phyloP scores from a whole-genome alignment of 2,888 invertebrate species.

The Drosophila ezoana region DNA sequence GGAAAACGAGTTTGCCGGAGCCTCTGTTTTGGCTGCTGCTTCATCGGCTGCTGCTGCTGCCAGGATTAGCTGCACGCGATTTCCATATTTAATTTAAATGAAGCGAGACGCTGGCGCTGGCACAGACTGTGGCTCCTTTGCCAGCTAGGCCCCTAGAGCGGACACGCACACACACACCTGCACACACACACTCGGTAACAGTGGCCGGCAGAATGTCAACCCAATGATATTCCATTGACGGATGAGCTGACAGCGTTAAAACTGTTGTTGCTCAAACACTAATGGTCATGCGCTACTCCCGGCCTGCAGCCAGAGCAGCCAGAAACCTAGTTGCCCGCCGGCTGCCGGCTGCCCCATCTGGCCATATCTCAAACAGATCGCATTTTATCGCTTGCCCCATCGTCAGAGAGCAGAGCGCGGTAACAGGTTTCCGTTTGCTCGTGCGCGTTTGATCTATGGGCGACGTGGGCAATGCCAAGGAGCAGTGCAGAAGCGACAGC shows the following conservation, averaged over 20 bases:
- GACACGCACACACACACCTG: conserved; percentile 50
- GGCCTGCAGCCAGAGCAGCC: conserved; percentile 22
- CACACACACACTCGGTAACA: conserved; percentile 35
- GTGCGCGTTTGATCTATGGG: conserved; percentile 76
- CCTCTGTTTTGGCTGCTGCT: conserved; percentile 7
- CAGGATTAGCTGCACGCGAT: conserved; percentile 81
- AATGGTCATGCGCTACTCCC: conserved; percentile 70
- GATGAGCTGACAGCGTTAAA: conserved; percentile 84
- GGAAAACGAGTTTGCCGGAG: conserved; percentile 57
- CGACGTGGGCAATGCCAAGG: conserved; percentile 50
- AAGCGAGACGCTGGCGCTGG: conserved; percentile 42
- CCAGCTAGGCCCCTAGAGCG: conserved; percentile 38
- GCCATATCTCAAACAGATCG: conserved; percentile 72
- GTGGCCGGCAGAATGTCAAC: conserved; percentile 82
- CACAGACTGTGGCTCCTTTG: conserved; percentile 12
- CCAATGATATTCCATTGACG: conserved; percentile 84
- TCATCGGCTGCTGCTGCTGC: conserved; percentile 22
- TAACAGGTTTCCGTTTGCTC: conserved; percentile 64
- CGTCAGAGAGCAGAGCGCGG: conserved; percentile 10
- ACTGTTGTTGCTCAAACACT: conserved; percentile 83
- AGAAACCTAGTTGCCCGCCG: conserved; percentile 11
- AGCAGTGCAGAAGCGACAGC: conserved; percentile 57
- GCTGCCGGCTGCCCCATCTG: conserved; percentile 29
- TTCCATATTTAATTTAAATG: conserved; percentile 83
- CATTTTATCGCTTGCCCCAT: conserved; percentile 74